Evolutionary conservation across 2,113 vertebrate species (phyloP).

Genomic region (Gopherus flavomarginatus): DNA sequence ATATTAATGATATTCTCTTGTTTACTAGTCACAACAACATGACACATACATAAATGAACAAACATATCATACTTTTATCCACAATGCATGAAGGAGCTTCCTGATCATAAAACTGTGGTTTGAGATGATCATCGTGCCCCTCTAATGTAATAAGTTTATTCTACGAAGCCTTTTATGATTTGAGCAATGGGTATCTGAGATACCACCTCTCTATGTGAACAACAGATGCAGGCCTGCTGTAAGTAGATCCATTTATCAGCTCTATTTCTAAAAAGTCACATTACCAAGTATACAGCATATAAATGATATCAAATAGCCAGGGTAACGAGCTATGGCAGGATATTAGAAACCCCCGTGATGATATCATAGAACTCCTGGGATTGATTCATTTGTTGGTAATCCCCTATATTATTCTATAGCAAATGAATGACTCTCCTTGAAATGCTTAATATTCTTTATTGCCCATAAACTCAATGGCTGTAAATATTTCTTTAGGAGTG

Average conservation of each 20-base stretch:
- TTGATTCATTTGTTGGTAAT: conserved; percentile 37
- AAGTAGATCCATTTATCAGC: background rate
- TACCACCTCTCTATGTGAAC: background rate
- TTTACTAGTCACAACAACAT: background rate
- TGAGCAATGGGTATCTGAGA: background rate
- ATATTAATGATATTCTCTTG: background rate
- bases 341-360: conserved; percentile 35
- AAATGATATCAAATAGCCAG: conserved; percentile 22
- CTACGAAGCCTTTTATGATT: background rate
- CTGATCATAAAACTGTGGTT: background rate
- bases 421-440: background rate
- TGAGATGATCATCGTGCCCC: background rate
- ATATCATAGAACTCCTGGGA: conserved; percentile 5
- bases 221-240: conserved; percentile 13
- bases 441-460: conserved; percentile 2
- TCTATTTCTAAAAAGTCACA: conserved; percentile 31
- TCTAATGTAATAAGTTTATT: background rate
- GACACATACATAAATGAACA: background rate
- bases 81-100: background rate
- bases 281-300: conserved; percentile 20
- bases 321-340: conserved; percentile 24
- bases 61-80: background rate
- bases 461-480: background rate
- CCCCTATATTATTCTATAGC: conserved; percentile 20
- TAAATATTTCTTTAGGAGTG: background rate